Conservation (phyloP, 2,888 invertebrate species). For the Deilephila porcellus region DNA sequence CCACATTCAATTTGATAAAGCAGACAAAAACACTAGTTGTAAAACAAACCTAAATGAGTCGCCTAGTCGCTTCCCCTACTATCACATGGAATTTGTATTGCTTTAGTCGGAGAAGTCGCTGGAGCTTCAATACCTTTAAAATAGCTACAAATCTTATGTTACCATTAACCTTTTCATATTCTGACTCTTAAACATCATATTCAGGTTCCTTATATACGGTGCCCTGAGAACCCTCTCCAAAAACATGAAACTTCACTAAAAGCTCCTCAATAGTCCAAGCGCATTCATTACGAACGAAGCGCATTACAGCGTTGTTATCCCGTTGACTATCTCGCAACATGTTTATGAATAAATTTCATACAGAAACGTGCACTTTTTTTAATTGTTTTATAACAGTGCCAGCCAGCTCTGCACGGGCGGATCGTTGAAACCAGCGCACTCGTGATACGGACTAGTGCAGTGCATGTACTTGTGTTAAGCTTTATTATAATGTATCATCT, state of each 20-base stretch:
- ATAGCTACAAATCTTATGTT: too few relatives aligned
- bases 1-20: too few relatives aligned
- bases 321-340: neutral
- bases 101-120: too few relatives aligned
- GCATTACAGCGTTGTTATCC: neutral
- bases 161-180: too few relatives aligned
- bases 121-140: too few relatives aligned
- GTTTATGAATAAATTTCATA: neutral
- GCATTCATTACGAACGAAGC: neutral
- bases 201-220: too few relatives aligned
- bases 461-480: constrained; percentile 13
- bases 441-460: neutral
- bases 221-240: neutral
- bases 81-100: too few relatives aligned
- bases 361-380: constrained; percentile 2
- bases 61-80: too few relatives aligned
- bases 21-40: too few relatives aligned
- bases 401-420: neutral
- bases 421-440: neutral
- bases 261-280: neutral
- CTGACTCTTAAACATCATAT: too few relatives aligned
- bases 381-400: constrained; percentile 2
- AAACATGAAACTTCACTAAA: neutral
- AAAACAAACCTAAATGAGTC: too few relatives aligned
- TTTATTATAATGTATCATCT: constrained; percentile 10